phyloP scores from a whole-genome alignment of 2,888 invertebrate genomes.

The Drepanosiphum platanoidis region DNA sequence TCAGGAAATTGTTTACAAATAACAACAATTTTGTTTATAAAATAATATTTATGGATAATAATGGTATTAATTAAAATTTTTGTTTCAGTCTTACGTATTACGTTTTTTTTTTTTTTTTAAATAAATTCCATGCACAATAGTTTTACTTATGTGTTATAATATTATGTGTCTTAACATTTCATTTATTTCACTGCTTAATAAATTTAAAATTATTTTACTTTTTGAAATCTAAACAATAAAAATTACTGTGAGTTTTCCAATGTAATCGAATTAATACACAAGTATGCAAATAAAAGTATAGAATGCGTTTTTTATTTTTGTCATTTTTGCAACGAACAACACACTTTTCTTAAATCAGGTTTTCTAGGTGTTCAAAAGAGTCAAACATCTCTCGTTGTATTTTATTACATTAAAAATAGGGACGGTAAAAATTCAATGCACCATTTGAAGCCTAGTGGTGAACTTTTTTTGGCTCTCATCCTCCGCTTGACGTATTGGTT shows the following conservation, averaged over 20 bases:
- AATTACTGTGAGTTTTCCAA: background rate
- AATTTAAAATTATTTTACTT: background rate
- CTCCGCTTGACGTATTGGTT: conserved; percentile 9
- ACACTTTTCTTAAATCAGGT: background rate
- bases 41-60: background rate
- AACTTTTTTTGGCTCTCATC: conserved; percentile 44
- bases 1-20: background rate
- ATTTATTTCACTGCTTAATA: background rate
- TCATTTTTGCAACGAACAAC: background rate
- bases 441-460: background rate
- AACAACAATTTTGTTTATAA: background rate
- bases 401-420: conserved; percentile 35
- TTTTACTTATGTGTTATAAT: background rate
- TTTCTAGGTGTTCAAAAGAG: background rate
- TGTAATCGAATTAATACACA: background rate
- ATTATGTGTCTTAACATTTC: background rate
- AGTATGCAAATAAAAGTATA: background rate
- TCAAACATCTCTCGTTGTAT: background rate
- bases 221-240: background rate
- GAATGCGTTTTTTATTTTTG: background rate
- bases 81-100: background rate
- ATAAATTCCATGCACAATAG: background rate
- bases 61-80: background rate
- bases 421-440: conserved; percentile 29
- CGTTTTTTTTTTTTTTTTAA: background rate